Evolutionary conservation across 2,888 invertebrate species (phyloP).

Genomic region (Trypoxylon attenuatum): DNA sequence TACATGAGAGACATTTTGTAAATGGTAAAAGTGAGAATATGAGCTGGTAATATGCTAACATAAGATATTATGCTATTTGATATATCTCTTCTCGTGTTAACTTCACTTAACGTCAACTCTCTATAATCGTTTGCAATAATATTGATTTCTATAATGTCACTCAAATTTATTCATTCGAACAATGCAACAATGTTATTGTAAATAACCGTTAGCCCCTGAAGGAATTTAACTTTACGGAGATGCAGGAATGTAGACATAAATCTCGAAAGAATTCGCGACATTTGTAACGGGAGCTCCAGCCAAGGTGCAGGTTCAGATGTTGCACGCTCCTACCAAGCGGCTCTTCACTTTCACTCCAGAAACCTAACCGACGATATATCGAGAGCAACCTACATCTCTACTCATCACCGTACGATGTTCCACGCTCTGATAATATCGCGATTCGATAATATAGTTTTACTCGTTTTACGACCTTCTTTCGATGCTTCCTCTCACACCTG

Average conservation of each 20-base stretch:
- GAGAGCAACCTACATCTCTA: background rate
- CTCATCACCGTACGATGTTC: background rate
- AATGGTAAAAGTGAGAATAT: too few relatives aligned
- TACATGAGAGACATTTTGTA: too few relatives aligned
- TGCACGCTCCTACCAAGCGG: background rate
- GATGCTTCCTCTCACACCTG: too few relatives aligned
- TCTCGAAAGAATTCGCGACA: background rate
- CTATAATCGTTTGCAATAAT: too few relatives aligned
- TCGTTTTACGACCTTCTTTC: too few relatives aligned
- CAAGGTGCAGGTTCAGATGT: background rate
- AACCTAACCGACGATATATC: background rate
- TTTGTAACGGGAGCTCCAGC: background rate
- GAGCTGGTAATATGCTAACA: too few relatives aligned
- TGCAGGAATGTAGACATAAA: background rate
- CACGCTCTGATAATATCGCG: background rate
- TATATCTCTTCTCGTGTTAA: too few relatives aligned
- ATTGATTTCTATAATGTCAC: too few relatives aligned
- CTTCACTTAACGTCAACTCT: too few relatives aligned
- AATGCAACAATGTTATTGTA: background rate
- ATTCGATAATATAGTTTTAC: too few relatives aligned
- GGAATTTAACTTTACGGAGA: background rate
- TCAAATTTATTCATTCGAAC: background rate
- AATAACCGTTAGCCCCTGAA: background rate
- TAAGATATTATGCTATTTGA: too few relatives aligned
- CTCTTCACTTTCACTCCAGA: conserved; percentile 17